These are phyloP conservation scores for Cryptocheilus praepositus DNA, from an alignment of 2,888 invertebrate species.

Conservation along the genomic window DNA sequence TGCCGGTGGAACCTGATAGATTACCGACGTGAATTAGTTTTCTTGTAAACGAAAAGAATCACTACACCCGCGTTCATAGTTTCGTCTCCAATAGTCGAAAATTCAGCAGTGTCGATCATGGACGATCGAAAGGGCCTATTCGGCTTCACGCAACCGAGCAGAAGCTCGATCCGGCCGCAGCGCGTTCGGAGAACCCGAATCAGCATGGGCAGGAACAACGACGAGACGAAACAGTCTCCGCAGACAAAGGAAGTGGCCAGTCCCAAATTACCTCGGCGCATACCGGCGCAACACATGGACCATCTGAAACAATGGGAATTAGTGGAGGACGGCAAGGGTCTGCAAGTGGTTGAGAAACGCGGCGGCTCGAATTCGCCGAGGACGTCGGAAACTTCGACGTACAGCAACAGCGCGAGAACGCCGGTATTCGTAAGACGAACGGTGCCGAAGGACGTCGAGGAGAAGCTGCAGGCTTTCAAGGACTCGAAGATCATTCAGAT, in stretches of 20 bases:
- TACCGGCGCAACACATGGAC: constrained; percentile 37
- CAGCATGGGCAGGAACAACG: neutral
- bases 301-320: constrained; percentile 67
- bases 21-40: neutral
- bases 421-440: constrained; percentile 10
- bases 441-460: constrained; percentile 25
- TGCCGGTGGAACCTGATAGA: neutral
- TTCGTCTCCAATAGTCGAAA: neutral
- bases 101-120: constrained; percentile 42
- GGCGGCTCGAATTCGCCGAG: constrained; percentile 1
- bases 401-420: neutral
- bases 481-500: constrained; percentile 58
- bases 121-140: constrained; percentile 58
- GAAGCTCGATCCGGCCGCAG: constrained; percentile 39
- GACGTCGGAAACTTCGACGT: constrained; percentile 1
- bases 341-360: constrained; percentile 73
- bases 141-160: constrained; percentile 53
- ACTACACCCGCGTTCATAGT: neutral
- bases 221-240: neutral
- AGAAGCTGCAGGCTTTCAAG: constrained; percentile 58
- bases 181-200: constrained; percentile 26
- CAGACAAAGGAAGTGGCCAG: constrained; percentile 21
- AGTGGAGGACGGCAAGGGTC: constrained; percentile 68
- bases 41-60: neutral
- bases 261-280: constrained; percentile 29